Evolutionary conservation across 1,140 invertebrate species (phyloP), one percentile per base, ranked within the genome.

Genomic region (Drosophila serrata): DNA sequence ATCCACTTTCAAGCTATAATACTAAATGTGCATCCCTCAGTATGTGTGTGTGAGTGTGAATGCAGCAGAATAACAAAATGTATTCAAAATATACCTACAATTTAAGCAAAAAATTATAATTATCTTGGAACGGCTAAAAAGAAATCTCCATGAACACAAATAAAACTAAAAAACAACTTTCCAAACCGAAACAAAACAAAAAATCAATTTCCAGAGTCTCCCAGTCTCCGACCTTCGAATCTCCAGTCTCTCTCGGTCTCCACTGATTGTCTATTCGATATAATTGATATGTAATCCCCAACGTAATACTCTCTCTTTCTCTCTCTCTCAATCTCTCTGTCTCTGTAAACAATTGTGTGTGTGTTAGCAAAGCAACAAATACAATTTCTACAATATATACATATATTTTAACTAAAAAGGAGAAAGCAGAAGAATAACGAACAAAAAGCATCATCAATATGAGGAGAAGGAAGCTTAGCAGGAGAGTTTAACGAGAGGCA

Each of bases 21-120:
- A 72, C 72, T 85, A 85, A 79, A 82, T 80, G 72, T 84, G 81
- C 79, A 85, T 76, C 76, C 81, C 81, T 84, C 81, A 63, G 46
- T 48, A 24, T 48, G 45, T 27, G 24, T 48, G 4, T 6, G 46
- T 6, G 46, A 29, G 12, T 17, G 27, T 17, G 74, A 29, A 11
- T 70, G 65, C 24, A 27, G 24, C 13, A 27, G 45, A 15, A 33
- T 24, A 56, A 56, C 29, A 57, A 72, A 42, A 69, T 57, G 35
- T 49, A 58, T 49, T 51, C 37, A 2, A 11, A 75, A 51, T 69
- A 70, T 56, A 73, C 35, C 45, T 68, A 63, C 8, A 19, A 35
- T 51, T 22, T 72, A 72, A 72, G 68, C 68, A 27, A 58, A 37
- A 56, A 70, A 72, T 72, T 65, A 72, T 72, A 70, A 70, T 72